These are phyloP conservation scores for Philopedon plagiatum DNA, from an alignment of 2,888 invertebrate species.

Conservation along the genomic window DNA sequence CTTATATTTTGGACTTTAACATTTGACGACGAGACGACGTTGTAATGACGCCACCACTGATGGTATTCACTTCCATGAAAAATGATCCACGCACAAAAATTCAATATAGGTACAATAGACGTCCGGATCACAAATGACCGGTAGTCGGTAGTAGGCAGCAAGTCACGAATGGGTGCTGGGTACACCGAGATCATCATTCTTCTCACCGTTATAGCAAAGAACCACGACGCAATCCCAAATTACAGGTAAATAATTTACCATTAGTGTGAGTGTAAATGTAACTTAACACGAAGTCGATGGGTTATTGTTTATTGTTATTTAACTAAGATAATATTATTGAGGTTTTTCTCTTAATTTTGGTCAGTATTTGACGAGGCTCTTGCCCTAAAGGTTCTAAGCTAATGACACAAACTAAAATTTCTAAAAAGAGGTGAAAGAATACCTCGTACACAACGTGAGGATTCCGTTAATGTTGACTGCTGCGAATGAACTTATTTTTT, in stretches of 20 bases:
- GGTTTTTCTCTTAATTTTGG: no score
- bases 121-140: constrained; percentile 26
- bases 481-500: no score
- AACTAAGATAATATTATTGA: no score
- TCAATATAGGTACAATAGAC: constrained; percentile 14
- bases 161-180: constrained; percentile 21
- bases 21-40: no score
- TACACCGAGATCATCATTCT: constrained; percentile 21
- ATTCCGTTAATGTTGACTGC: no score
- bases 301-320: no score
- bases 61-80: constrained; percentile 9
- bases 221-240: constrained; percentile 18
- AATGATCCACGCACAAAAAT: constrained; percentile 18
- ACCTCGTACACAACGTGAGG: no score
- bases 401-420: no score
- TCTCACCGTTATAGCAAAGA: constrained; percentile 16
- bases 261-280: constrained; percentile 11
- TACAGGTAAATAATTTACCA: constrained; percentile 18
- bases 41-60: constrained; percentile 7
- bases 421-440: no score
- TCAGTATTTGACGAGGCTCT: no score
- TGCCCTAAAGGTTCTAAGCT: no score
- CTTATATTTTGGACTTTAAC: not conserved
- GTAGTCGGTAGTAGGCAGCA: constrained; percentile 32
- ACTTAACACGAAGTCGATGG: not conserved